Conservation (phyloP, 2,113 vertebrate species). For the Cyprinodon brontotheroides region DNA sequence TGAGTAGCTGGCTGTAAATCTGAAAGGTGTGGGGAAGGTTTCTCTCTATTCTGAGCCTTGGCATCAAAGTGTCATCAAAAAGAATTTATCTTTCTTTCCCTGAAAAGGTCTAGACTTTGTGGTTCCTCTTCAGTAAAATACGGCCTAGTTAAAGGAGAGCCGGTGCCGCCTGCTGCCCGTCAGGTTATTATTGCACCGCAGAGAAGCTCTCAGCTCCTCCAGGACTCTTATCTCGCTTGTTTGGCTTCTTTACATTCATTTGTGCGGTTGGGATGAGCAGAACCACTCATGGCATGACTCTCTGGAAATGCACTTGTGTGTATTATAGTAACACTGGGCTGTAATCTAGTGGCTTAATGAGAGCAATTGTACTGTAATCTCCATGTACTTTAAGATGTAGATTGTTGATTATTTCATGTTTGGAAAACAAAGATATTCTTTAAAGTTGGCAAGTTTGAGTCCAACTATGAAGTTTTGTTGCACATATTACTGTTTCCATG, state of each 20-base stretch:
- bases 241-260: slow-evolving; percentile 38
- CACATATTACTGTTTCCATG: slow-evolving; percentile 73
- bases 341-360: slow-evolving; percentile 73
- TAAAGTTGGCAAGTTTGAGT: slow-evolving; percentile 61
- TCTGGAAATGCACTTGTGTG: slow-evolving; percentile 41
- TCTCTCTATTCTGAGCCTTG: rapidly evolving
- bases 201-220: not conserved
- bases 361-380: slow-evolving; percentile 73
- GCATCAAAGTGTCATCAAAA: too few species aligned
- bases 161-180: too few species aligned
- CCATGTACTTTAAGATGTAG: slow-evolving; percentile 74
- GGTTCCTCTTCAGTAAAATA: not conserved
- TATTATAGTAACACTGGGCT: slow-evolving; percentile 52
- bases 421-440: slow-evolving; percentile 69
- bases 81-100: too few species aligned
- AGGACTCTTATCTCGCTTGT: not conserved
- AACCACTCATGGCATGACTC: slow-evolving; percentile 48
- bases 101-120: not conserved
- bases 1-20: not conserved
- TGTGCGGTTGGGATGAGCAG: slow-evolving; percentile 37
- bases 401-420: slow-evolving; percentile 78
- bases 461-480: slow-evolving; percentile 68
- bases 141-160: too few species aligned
- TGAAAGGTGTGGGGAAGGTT: not conserved
- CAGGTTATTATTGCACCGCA: not conserved